Evolutionary conservation across 2,113 vertebrate genomes (phyloP).

Genomic region (Tachycineta bicolor): DNA sequence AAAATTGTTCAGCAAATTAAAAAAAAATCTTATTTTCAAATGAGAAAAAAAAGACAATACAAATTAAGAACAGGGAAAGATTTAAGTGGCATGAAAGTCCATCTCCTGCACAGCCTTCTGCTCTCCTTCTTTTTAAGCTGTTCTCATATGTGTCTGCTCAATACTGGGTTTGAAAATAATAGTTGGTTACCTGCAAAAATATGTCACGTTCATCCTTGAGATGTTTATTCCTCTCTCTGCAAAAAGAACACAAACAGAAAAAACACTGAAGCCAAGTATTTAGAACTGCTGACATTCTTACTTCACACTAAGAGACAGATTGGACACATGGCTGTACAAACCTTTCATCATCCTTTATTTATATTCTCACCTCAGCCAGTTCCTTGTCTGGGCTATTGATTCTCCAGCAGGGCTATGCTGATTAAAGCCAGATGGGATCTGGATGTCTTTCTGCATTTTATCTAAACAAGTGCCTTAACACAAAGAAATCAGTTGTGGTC

Average conservation of each 20-base stretch:
- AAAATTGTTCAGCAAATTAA: not conserved
- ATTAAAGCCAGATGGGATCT: not conserved
- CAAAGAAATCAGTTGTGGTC: not conserved
- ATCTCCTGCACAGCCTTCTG: not conserved
- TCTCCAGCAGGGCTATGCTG: not conserved
- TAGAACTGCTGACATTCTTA: not conserved
- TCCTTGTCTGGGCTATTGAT: not conserved
- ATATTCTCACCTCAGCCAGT: not conserved
- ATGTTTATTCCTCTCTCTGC: slow-evolving; percentile 94
- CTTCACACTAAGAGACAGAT: not conserved
- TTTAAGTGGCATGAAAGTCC: not conserved
- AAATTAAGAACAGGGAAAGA: not conserved
- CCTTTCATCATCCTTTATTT: not conserved
- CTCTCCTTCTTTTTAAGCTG: not conserved
- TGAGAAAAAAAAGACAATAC: not conserved
- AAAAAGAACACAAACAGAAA: not conserved
- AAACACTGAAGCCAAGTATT: not conserved
- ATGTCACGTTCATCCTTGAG: slow-evolving; percentile 88
- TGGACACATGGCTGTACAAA: not conserved
- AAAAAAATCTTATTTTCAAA: not conserved
- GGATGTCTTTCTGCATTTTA: not conserved
- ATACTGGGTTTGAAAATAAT: not conserved
- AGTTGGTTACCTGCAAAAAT: slow-evolving; percentile 72
- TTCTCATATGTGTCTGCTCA: not conserved
- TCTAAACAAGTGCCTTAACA: not conserved